Evolutionary conservation across 2,113 vertebrate genomes (phyloP).

Genomic region (Corythornis vintsioides): DNA sequence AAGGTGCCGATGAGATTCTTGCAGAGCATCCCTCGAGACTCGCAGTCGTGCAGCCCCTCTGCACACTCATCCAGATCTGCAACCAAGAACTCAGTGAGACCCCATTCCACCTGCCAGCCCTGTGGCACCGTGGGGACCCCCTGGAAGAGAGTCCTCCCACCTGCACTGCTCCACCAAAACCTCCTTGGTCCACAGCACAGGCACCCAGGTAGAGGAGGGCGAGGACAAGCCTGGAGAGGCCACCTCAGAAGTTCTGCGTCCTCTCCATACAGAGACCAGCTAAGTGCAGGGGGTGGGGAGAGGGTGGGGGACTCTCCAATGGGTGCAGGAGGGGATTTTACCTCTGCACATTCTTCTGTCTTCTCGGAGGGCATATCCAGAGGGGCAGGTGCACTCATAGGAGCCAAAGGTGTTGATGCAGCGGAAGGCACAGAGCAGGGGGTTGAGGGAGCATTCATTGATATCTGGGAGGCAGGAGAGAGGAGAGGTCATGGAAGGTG

Average conservation of each 20-base stretch:
- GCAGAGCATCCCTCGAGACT: conserved; percentile 88
- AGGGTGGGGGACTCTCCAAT: fast-evolving
- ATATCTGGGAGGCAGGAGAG: conserved; percentile 77
- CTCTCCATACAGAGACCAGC: fast-evolving
- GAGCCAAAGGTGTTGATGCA: conserved; percentile 93
- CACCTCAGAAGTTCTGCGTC: background rate
- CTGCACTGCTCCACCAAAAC: background rate
- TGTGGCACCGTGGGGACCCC: background rate
- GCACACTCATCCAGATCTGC: conserved; percentile 92
- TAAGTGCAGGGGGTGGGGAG: too few species aligned
- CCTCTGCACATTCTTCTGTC: conserved; percentile 94
- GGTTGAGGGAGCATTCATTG: conserved; percentile 90
- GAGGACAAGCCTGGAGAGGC: background rate
- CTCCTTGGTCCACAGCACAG: fast-evolving
- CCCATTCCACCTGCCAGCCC: background rate
- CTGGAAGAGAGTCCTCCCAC: background rate
- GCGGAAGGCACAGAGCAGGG: conserved; percentile 93
- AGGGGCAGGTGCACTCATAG: conserved; percentile 91
- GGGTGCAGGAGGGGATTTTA: conserved; percentile 37
- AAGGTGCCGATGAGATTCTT: conserved; percentile 96
- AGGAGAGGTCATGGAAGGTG: background rate
- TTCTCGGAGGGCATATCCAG: conserved; percentile 88
- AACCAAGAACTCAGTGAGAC: background rate
- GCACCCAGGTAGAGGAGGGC: background rate
- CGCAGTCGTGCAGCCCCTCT: conserved; percentile 87